Conservation (phyloP, 2,888 invertebrate species). For the Aspidapion aeneum region DNA sequence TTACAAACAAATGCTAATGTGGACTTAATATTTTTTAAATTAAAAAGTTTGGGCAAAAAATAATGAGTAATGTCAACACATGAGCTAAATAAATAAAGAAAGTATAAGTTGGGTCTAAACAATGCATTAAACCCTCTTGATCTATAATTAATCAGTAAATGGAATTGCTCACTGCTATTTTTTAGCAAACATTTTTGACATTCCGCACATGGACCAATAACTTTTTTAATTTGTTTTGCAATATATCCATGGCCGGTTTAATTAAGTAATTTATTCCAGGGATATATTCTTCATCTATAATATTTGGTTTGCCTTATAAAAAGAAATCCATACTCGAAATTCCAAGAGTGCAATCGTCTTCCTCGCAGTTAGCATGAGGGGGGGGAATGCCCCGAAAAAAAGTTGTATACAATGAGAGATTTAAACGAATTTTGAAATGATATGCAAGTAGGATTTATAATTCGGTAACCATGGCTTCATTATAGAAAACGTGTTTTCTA, state of each 20-base stretch:
- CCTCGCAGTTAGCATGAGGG: neutral
- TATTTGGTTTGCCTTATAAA: neutral
- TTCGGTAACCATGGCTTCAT: neutral
- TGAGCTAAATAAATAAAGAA: constrained; percentile 1
- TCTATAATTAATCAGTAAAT: neutral
- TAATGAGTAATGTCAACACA: neutral
- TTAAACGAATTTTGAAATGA: neutral
- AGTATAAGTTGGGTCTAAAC: neutral
- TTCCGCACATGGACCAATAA: neutral
- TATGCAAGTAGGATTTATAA: neutral
- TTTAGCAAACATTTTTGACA: neutral
- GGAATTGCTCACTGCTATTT: neutral
- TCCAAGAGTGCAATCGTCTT: neutral
- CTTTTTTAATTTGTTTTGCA: neutral
- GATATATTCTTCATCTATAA: neutral
- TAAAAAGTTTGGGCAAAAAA: neutral
- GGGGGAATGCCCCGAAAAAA: constrained; percentile 2
- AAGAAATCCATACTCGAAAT: neutral
- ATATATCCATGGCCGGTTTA: neutral
- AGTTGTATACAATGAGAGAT: neutral
- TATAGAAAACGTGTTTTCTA: constrained; percentile 4
- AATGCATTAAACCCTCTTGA: neutral
- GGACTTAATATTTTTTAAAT: constrained; percentile 1
- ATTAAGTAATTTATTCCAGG: neutral
- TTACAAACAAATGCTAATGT: neutral